phyloP scores from a whole-genome alignment of 2,888 invertebrate species.

The Orchesella flavescens region DNA sequence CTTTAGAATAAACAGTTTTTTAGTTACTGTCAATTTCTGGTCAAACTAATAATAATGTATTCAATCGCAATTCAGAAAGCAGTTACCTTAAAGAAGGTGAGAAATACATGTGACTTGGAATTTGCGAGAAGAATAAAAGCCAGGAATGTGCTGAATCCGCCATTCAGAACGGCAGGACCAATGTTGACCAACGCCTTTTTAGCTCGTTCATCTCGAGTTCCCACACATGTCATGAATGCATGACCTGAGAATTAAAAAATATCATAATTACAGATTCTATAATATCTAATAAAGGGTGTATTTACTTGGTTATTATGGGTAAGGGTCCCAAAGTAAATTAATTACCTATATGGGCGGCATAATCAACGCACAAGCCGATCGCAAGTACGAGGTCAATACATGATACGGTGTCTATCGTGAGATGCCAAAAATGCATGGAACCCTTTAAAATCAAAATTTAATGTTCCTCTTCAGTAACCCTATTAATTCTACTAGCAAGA shows the following conservation, averaged over 20 bases:
- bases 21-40: too few relatives aligned
- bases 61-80: too few relatives aligned
- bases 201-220: conserved; percentile 74
- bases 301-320: background rate
- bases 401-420: conserved; percentile 87
- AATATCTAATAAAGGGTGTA: background rate
- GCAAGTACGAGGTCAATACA: conserved; percentile 87
- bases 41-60: too few relatives aligned
- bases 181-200: conserved; percentile 75
- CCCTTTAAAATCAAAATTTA: too few relatives aligned
- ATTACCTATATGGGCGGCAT: conserved; percentile 83
- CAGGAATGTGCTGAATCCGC: conserved; percentile 77
- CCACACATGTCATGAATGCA: conserved; percentile 82
- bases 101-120: conserved; percentile 76
- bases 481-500: too few relatives aligned
- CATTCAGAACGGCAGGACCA: conserved; percentile 77
- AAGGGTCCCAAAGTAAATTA: background rate
- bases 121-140: conserved; percentile 76
- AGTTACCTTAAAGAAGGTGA: conserved; percentile 77
- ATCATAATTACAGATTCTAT: background rate
- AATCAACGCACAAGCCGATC: conserved; percentile 88
- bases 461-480: too few relatives aligned
- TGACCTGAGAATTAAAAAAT: conserved; percentile 76
- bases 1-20: conserved; percentile 73
- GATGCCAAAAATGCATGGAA: conserved; percentile 86